Evolutionary conservation across 2,113 vertebrate genomes (phyloP).

Genomic region (Calyptomena viridis): DNA sequence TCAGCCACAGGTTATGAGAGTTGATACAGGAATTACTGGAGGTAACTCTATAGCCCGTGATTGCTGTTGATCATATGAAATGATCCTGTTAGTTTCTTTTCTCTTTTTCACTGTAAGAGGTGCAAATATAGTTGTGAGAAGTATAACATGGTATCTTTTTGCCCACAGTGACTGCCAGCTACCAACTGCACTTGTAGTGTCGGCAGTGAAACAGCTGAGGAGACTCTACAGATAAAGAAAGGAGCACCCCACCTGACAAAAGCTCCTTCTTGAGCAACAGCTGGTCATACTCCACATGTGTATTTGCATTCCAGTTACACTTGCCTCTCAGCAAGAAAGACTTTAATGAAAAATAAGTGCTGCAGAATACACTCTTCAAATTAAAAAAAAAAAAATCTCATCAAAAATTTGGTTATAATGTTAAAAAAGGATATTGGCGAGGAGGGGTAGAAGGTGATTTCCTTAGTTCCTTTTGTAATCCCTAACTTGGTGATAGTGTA

Average conservation of each 20-base stretch:
- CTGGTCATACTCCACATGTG: not conserved
- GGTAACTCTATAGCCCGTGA: not conserved
- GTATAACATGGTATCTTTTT: not conserved
- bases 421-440: not conserved
- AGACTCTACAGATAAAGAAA: not conserved
- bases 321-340: not conserved
- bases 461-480: not conserved
- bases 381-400: not conserved
- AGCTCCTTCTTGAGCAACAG: not conserved
- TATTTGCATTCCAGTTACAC: not conserved
- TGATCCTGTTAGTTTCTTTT: not conserved
- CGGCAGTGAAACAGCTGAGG: not conserved
- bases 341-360: not conserved
- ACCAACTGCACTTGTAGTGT: not conserved
- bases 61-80: not conserved
- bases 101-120: not conserved
- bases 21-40: not conserved
- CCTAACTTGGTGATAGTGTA: not conserved
- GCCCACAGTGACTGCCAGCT: not conserved
- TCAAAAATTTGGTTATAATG: not conserved
- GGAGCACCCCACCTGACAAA: not conserved
- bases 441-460: not conserved
- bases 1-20: slow-evolving; percentile 6
- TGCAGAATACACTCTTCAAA: not conserved
- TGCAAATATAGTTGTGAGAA: not conserved